Base-by-base conservation (phyloP, 2,113 vertebrate species). In the Setophaga kirtlandii region DNA sequence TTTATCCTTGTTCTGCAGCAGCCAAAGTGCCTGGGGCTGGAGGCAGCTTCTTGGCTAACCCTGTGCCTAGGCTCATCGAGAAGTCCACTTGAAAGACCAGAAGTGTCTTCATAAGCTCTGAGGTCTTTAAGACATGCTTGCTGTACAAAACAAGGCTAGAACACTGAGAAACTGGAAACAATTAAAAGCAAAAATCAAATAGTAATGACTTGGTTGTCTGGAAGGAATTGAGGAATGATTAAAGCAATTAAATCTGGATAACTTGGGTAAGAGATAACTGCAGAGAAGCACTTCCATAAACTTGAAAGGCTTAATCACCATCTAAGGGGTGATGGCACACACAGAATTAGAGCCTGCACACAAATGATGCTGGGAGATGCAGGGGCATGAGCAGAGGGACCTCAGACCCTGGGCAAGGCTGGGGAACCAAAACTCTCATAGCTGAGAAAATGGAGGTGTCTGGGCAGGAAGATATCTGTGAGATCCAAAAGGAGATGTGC, bases 161-260 rank as follows among this genome's bases (percentile, higher is more conserved):
- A 53, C 27, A 22, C 10, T 53, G 71, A 73, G 22, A 74, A 52
- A 76, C 6, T 63, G 52, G 24, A 91, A 86, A 35, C 39, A 83
- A 77, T 90, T 93, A 70, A 59, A 95, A 84, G 30, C 16, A 87
- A 87, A 93, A 73, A 49, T 60, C 74, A 79, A 84, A 79, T 65
- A 89, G 47, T 58, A 87, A 93, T 55, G 33, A 83, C 47, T 77
- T 77, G 59, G 22, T 42, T 76, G 75, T 91, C 90, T 90, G 85
- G 79, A 94, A 94, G 60, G 82, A 93, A 70, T n/a, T 74, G 67
- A 87, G 42, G 60, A 88, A 56, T 42, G 11, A 76, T 90, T 74
- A 90, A 90, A 91, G 79, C 67, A 84, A 89, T 62, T 94, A 94
- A 88, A 77, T 81, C 41, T 58, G 49, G 39, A 30, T 91, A 82